These are phyloP conservation scores for Eclectus roratus DNA, from an alignment of 2,113 vertebrate species.

Conservation along the genomic window DNA sequence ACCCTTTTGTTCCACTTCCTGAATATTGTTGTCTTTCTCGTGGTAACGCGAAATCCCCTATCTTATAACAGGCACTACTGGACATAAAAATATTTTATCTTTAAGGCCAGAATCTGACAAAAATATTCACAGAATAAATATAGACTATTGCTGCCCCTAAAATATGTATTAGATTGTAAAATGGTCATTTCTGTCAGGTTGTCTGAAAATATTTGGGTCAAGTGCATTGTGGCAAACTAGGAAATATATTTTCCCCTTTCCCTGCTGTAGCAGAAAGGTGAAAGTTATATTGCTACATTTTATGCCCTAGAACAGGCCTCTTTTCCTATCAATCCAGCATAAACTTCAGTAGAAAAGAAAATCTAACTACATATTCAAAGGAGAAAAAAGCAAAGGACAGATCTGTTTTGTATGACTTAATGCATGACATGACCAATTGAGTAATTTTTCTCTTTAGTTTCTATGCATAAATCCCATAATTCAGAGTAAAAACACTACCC, in stretches of 20 bases:
- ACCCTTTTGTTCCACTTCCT: background rate
- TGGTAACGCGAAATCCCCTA: background rate
- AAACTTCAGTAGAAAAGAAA: background rate
- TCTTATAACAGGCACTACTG: background rate
- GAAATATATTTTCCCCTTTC: background rate
- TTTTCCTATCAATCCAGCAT: background rate
- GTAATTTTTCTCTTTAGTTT: background rate
- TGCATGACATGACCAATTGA: background rate
- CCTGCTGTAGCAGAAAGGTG: background rate
- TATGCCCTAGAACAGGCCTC: background rate
- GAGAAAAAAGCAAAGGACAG: background rate
- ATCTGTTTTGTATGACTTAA: constrained; percentile 5
- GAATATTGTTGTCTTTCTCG: background rate
- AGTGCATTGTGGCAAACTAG: background rate
- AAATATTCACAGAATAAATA: background rate
- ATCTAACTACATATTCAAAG: background rate
- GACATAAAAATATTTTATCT: background rate
- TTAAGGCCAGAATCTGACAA: background rate
- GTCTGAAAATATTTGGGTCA: background rate
- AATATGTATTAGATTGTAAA: background rate
- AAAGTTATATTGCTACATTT: background rate
- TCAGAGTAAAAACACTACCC: background rate
- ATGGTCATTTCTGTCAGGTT: background rate
- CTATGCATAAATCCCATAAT: background rate
- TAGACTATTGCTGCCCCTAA: background rate